Evolutionary conservation across 2,888 invertebrate species (phyloP).

Genomic region (Spicauda simplicius): DNA sequence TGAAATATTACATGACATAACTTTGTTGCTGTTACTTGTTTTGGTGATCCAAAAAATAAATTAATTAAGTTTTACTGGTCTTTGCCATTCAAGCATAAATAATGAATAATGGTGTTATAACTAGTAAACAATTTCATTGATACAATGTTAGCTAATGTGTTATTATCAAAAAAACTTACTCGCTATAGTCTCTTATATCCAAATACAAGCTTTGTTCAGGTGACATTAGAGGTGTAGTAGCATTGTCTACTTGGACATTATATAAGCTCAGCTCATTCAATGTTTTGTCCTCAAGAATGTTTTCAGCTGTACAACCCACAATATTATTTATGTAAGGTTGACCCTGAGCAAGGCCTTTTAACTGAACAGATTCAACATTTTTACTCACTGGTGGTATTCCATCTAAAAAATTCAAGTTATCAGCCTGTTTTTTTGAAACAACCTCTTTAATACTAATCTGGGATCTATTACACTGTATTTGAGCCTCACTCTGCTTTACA

Average conservation of each 20-base stretch:
- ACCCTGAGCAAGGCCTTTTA: background rate
- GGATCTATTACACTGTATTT: slow-evolving; percentile 74
- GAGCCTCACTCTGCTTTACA: slow-evolving; percentile 66
- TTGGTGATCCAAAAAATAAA: no score
- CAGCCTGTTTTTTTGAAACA: slow-evolving; percentile 59
- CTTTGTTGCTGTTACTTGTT: no score
- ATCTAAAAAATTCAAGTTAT: slow-evolving; percentile 72
- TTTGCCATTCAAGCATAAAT: no score
- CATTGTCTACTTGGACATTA: slow-evolving; percentile 77
- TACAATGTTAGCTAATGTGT: no score
- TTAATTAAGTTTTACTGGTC: no score
- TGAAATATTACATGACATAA: no score
- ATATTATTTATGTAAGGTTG: background rate
- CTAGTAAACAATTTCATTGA: no score
- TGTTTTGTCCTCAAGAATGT: slow-evolving; percentile 67
- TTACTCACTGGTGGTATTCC: slow-evolving; percentile 64
- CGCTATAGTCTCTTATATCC: slow-evolving; percentile 78
- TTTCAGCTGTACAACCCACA: slow-evolving; percentile 42
- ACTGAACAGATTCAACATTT: slow-evolving; percentile 13
- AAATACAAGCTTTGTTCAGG: slow-evolving; percentile 77
- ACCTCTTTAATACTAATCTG: slow-evolving; percentile 76
- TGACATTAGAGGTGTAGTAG: slow-evolving; percentile 74
- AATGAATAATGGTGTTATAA: no score
- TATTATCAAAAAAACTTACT: slow-evolving; percentile 60
- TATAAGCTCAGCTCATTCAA: slow-evolving; percentile 75